Evolutionary conservation across 2,888 invertebrate species (phyloP), one percentile per base, ranked within the genome.

Genomic region (Macrophya annulata): DNA sequence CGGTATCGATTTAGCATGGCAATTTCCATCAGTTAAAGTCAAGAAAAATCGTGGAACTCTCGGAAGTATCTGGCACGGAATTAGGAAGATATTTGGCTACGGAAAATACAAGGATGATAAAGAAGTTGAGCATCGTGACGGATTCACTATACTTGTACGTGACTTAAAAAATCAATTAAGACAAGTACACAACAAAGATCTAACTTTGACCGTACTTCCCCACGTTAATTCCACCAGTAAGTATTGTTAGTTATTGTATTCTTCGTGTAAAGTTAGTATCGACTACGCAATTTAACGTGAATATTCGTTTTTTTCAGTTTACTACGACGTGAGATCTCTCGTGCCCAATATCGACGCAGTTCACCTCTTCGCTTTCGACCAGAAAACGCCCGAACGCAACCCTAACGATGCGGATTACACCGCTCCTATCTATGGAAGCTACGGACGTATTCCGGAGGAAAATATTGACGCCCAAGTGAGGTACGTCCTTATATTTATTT

Each of bases 1-100:
- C 92, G 98, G 98, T 2, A 94, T 98, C 40, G 98, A 98, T 92
- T 94, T 98, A 51, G 97, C 96, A 15, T 98, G 98, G 98, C 96
- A 98, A 93, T 97, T 98, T 94, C 96, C 97, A 31, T 96, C 95
- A 87, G 95, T 95, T 87, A 97, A 97, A 93, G 96, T 97, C 51
- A 97, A 97, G 95, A 97, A 97, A 94, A 95, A 97, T 86, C 96
- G 96, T 85, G 94, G 96, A 86, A 94, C 95, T 59, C 94, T 95
- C 89, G 95, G 96, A 85, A 95, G 95, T 8, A 93, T 97, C 91
- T 97, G 97, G 96, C 96, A 97, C 90, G 95, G 96, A 0, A 93
- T 97, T 88, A 97, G 97, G 94, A 96, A 97, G 92, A 96, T 96
- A 43, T 96, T 97, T 89, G 94, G 95, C 4, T 96, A 96, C 85